Evolutionary conservation across 2,888 invertebrate species (phyloP).

Genomic region (Palloptera scutellata): DNA sequence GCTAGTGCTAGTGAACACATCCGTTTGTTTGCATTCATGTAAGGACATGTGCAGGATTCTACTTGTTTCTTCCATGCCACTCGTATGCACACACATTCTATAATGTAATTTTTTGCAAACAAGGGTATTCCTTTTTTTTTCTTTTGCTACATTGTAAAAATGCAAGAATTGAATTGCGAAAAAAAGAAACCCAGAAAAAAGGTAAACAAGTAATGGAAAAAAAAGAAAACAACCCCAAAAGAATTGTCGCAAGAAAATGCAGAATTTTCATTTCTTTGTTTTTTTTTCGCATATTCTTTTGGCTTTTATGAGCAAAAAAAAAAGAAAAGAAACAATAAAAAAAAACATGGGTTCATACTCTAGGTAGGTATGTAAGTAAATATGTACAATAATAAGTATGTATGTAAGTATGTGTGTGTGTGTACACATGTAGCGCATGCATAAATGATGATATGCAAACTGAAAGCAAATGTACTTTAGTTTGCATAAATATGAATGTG

Average conservation of each 20-base stretch:
- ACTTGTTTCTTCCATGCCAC: no score
- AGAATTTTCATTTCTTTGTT: not conserved
- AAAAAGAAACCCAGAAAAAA: constrained; percentile 2
- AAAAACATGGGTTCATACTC: constrained; percentile 22
- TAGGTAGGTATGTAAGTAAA: constrained; percentile 25
- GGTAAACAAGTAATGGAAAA: not conserved
- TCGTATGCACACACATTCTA: not conserved
- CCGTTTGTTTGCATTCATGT: constrained; percentile 23
- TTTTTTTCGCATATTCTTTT: no score
- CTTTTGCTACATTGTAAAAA: constrained; percentile 9
- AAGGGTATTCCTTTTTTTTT: not conserved
- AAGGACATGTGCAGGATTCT: constrained; percentile 26
- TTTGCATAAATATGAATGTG: not conserved
- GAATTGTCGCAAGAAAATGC: constrained; percentile 24
- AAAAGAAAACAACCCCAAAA: constrained; percentile 32
- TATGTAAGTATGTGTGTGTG: not conserved
- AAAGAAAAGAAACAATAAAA: not conserved
- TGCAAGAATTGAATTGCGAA: not conserved
- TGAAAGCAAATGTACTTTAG: constrained; percentile 6
- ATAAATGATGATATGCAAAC: constrained; percentile 27
- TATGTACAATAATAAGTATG: constrained; percentile 5
- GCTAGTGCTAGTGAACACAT: constrained; percentile 12
- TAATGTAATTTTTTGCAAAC: not conserved
- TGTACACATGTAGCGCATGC: constrained; percentile 1
- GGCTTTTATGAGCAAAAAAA: no score